Evolutionary conservation across 2,797 vertebrate species (phyloP), one percentile per base, ranked within the genome.

Genomic region (Protosalanx chinensis): DNA sequence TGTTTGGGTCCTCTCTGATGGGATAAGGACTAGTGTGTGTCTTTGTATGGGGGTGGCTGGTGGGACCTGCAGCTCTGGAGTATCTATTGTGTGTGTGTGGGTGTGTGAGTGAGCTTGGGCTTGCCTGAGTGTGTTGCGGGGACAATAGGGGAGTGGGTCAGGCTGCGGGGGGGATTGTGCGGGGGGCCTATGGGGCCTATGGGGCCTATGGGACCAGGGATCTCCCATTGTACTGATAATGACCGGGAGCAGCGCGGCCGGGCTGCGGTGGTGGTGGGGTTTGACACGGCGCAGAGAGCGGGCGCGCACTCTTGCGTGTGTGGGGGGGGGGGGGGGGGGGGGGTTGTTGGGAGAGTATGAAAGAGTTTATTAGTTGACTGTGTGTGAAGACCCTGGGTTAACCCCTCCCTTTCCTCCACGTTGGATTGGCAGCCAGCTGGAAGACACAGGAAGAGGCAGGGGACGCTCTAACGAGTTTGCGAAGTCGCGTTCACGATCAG

Each of bases 71-170:
- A 8, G 35, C 63, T 64, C 35, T 66, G 41, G 58, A 46, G 68
- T 46, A 58, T 16, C 49, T 16, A 32, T 32, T 67, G 65, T 51
- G 23, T 56, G 49, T 64, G 66, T 64, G 85, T 84, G 82, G 83
- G 84, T 84, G 82, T 88, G 88, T 86, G 87, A 89, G 88, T 88
- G 85, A 81, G 79, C 78, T 75, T 60, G 67, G 59, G 68, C 51
- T n/a, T 56, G 65, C 29, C 20, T 46, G 58, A 49, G 66, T 64
- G 85, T 85, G 82, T 84, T 83, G 79, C 81, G 75, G 79, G 85
- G 88, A 90, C 88, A 90, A 88, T 86, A 81, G 86, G 88, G 84
- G 88, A 89, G 85, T 84, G 89, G 85, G 85, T 84, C 82, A 85
- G 79, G 82, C 82, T 79, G 83, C 78, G 78, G 80, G 79, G 81